phyloP scores from a whole-genome alignment of 1,140 invertebrate genomes.

The Steinernema khuongi region DNA sequence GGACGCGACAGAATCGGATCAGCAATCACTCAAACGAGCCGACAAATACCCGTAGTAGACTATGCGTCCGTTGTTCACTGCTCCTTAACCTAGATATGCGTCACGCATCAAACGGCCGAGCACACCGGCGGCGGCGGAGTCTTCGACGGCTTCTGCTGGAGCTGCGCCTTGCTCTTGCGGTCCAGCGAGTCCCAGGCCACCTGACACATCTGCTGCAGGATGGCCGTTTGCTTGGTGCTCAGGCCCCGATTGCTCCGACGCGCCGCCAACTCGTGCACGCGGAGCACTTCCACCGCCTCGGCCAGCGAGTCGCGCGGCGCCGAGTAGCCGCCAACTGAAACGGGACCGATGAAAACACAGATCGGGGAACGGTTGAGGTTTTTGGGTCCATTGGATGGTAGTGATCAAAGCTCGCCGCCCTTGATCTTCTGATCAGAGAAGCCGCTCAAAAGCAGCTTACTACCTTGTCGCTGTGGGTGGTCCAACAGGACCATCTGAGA shows the following conservation, averaged over 20 bases:
- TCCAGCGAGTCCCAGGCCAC: constrained; percentile 2
- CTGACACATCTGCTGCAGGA: constrained; percentile 20
- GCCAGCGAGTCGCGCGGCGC: constrained; percentile 1
- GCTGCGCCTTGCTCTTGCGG: constrained; percentile 1
- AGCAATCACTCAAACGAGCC: constrained; percentile 13
- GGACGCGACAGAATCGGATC: neutral
- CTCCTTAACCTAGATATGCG: constrained; percentile 1
- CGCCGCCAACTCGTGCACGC: constrained; percentile 11
- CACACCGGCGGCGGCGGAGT: neutral
- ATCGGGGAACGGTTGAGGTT: neutral
- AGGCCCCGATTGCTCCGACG: neutral
- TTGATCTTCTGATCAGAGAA: no score
- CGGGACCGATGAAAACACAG: neutral
- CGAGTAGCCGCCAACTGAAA: no score
- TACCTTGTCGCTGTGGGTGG: no score
- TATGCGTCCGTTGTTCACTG: neutral
- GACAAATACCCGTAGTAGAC: neutral
- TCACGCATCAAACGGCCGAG: neutral
- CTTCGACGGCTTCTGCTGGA: neutral
- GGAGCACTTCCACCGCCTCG: constrained; percentile 18
- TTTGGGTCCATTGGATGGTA: no score
- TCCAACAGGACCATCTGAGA: no score
- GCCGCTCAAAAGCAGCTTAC: no score
- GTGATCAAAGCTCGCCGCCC: no score
- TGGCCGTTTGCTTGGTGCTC: neutral